phyloP scores from a whole-genome alignment of 2,113 vertebrate species.

The Nothobranchius kuhntae region DNA sequence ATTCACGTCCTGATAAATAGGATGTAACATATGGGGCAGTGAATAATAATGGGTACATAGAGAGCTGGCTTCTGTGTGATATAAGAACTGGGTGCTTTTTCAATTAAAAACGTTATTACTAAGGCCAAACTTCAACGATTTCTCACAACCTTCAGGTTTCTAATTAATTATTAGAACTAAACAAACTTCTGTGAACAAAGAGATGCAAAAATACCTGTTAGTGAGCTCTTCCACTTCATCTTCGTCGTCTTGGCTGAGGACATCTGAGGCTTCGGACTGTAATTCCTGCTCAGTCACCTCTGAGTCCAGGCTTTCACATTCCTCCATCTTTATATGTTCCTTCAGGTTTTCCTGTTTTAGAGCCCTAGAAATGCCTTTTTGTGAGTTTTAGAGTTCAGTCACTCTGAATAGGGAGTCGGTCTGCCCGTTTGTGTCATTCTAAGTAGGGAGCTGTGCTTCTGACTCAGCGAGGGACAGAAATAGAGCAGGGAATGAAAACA shows the following conservation, averaged over 20 bases:
- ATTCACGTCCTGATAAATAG: conserved; percentile 42
- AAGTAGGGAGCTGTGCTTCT: conserved; percentile 79
- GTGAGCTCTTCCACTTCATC: conserved; percentile 82
- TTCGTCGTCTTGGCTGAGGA: conserved; percentile 66
- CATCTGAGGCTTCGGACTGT: conserved; percentile 70
- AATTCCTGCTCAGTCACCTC: conserved; percentile 71
- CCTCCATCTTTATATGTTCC: conserved; percentile 65
- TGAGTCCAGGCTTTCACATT: conserved; percentile 69
- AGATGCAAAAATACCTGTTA: conserved; percentile 78
- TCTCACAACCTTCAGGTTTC: background rate
- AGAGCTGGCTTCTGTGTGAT: background rate
- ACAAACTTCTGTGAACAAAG: conserved; percentile 5
- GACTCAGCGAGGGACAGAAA: conserved; percentile 89
- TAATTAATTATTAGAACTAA: background rate
- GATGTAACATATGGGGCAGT: conserved; percentile 25
- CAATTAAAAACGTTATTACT: conserved; percentile 1
- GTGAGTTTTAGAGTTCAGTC: conserved; percentile 30
- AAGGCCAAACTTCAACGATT: background rate
- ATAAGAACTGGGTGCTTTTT: background rate
- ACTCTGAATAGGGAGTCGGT: conserved; percentile 52
- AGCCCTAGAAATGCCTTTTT: conserved; percentile 18
- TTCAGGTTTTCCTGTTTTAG: conserved; percentile 34
- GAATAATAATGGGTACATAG: conserved; percentile 24
- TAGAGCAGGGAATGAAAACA: conserved; percentile 75
- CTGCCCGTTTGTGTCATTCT: conserved; percentile 77